Evolutionary conservation across 2,888 invertebrate species (phyloP).

Genomic region (Habrosyne pyritoides): DNA sequence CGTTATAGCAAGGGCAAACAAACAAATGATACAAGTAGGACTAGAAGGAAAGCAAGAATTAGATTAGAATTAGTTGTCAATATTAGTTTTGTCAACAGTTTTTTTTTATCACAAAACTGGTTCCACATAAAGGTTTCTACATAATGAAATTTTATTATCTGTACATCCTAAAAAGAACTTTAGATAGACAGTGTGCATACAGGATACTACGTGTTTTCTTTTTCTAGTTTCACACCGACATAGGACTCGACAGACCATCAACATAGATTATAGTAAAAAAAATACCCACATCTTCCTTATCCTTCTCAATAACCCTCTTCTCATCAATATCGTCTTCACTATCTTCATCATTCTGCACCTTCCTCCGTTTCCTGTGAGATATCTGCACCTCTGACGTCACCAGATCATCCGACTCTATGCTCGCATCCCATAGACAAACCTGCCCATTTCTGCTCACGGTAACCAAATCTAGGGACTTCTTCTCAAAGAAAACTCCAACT

Average conservation of each 20-base stretch:
- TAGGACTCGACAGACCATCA: conserved; percentile 44
- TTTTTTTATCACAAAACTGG: no score
- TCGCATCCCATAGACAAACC: conserved; percentile 93
- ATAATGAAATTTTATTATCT: no score
- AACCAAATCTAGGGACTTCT: conserved; percentile 91
- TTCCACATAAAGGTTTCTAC: no score
- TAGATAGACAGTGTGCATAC: no score
- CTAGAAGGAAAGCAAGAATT: no score
- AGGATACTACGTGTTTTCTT: no score
- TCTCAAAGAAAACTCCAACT: conserved; percentile 94
- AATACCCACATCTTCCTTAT: conserved; percentile 71
- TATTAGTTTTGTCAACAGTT: no score
- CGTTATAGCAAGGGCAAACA: no score
- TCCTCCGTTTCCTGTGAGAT: conserved; percentile 76
- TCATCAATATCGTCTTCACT: conserved; percentile 87
- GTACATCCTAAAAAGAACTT: no score
- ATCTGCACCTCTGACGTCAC: conserved; percentile 78
- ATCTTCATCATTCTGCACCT: conserved; percentile 69
- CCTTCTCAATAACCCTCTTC: conserved; percentile 82
- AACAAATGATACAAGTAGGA: no score
- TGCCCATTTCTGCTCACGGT: conserved; percentile 94
- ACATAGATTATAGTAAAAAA: not conserved
- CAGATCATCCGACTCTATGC: conserved; percentile 88
- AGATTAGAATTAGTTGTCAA: no score
- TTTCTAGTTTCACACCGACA: no score